Conservation (phyloP, 2,113 vertebrate genomes). For the Ammodytes marinus region DNA sequence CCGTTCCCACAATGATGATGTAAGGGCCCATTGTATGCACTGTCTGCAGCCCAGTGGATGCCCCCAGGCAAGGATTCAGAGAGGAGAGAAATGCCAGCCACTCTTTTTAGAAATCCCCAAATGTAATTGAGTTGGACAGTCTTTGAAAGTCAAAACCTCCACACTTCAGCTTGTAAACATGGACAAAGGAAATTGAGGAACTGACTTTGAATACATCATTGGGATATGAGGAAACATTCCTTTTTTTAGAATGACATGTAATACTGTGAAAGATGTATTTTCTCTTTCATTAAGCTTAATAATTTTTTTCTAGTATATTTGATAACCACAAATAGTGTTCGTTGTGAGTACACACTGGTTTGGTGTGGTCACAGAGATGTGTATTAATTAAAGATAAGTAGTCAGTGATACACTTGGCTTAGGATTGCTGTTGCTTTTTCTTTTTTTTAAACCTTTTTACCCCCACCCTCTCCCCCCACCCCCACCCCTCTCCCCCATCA, state of each 20-base stretch:
- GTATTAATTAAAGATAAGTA: slow-evolving; percentile 60
- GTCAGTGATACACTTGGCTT: slow-evolving; percentile 33
- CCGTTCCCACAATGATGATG: slow-evolving; percentile 50
- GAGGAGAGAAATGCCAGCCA: slow-evolving; percentile 66
- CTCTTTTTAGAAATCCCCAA: slow-evolving; percentile 41
- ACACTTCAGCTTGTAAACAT: slow-evolving; percentile 22
- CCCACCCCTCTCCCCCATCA: slow-evolving; percentile 1
- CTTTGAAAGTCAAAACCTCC: slow-evolving; percentile 46
- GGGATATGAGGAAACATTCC: background rate
- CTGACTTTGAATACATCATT: background rate
- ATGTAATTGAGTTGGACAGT: slow-evolving; percentile 55
- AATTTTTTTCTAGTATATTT: background rate
- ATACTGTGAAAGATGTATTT: background rate
- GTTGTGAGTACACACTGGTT: background rate
- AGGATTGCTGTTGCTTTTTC: slow-evolving; percentile 3
- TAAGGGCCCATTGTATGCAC: slow-evolving; percentile 41
- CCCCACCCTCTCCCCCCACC: background rate
- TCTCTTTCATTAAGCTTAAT: background rate
- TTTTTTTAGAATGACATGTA: background rate
- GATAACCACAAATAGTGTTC: background rate
- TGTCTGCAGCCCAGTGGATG: slow-evolving; percentile 24
- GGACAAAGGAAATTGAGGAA: slow-evolving; percentile 1
- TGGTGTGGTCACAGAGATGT: slow-evolving; percentile 23
- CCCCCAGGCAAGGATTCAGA: slow-evolving; percentile 66
- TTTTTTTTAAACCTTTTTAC: background rate